Percentiles rank a stretch among this genome's conserved stretches.
phyloP scores from a whole-genome alignment of 2,797 vertebrate genomes.

The Molossus molossus region DNA sequence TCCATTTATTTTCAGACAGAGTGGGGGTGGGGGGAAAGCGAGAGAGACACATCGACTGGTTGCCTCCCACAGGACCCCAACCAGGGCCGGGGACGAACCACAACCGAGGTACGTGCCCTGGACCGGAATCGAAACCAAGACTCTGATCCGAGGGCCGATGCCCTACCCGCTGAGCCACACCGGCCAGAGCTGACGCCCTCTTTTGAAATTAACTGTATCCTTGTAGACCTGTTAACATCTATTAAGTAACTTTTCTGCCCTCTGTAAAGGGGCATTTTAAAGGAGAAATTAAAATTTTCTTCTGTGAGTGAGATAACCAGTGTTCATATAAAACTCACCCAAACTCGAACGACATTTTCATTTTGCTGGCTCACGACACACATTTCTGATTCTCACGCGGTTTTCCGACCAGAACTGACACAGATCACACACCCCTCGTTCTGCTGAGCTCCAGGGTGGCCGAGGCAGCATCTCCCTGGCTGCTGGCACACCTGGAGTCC shows the following conservation, averaged over 20 bases:
- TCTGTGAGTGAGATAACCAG: neutral
- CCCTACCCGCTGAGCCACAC: too few relatives aligned
- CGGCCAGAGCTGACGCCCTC: neutral
- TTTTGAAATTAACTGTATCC: neutral
- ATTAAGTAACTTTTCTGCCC: neutral
- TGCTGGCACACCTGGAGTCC: neutral
- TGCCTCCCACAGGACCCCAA: too few relatives aligned
- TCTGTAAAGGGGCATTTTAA: neutral
- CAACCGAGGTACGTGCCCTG: too few relatives aligned
- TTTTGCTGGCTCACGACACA: neutral
- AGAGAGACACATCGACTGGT: too few relatives aligned
- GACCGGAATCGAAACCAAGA: neutral
- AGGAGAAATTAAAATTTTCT: neutral
- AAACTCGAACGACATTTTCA: neutral
- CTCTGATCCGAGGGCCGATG: too few relatives aligned
- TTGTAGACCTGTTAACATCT: neutral
- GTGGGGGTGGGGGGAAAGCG: too few relatives aligned
- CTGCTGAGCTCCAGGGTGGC: neutral
- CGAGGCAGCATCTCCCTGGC: neutral
- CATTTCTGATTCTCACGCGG: fast-evolving
- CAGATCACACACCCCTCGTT: neutral
- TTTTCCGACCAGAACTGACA: fast-evolving
- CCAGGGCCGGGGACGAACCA: too few relatives aligned
- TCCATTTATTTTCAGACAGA: too few relatives aligned
- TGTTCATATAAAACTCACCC: neutral